Evolutionary conservation across 2,113 vertebrate genomes (phyloP).

Genomic region (Mesocricetus auratus): DNA sequence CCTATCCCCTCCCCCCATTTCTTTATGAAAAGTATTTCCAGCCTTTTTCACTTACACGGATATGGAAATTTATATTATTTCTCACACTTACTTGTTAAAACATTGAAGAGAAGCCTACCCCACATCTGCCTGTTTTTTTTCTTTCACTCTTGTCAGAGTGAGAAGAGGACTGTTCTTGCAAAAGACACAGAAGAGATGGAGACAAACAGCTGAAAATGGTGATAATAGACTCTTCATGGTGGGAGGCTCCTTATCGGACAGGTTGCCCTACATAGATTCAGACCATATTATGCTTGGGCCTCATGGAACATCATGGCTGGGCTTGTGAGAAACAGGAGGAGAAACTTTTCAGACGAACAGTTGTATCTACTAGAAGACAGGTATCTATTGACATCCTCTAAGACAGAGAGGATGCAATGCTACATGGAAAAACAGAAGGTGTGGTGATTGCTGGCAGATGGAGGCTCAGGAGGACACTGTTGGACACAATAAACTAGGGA

Average conservation of each 20-base stretch:
- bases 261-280: background rate
- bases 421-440: slow-evolving; percentile 22
- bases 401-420: background rate
- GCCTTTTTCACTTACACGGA: background rate
- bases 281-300: background rate
- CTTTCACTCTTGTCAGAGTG: background rate
- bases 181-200: background rate
- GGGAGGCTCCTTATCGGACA: background rate
- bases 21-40: background rate
- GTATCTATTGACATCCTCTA: slow-evolving; percentile 20
- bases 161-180: background rate
- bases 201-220: background rate
- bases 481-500: background rate
- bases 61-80: background rate
- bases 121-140: background rate
- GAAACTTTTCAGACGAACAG: background rate
- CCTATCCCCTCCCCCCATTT: too few species aligned
- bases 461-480: slow-evolving; percentile 52
- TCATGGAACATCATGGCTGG: background rate
- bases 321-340: background rate
- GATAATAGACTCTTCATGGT: background rate
- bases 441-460: slow-evolving; percentile 44
- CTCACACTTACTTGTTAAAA: background rate
- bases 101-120: background rate
- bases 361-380: background rate